phyloP scores from a whole-genome alignment of 2,888 invertebrate genomes.

The Hypselothyrea guttata region DNA sequence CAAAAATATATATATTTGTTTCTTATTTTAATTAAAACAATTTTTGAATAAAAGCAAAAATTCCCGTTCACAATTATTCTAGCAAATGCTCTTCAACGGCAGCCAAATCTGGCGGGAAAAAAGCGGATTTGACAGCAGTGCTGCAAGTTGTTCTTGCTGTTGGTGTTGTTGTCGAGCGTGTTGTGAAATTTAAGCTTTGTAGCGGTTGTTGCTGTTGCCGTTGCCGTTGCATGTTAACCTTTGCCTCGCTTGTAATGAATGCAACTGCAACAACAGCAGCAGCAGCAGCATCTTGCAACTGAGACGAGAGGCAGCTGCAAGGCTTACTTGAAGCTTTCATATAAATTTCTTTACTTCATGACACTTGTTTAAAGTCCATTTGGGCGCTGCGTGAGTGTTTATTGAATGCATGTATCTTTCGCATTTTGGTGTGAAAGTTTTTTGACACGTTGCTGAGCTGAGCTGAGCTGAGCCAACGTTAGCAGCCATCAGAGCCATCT shows the following conservation, averaged over 20 bases:
- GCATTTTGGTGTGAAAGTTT: constrained; percentile 46
- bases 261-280: constrained; percentile 51
- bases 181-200: constrained; percentile 76
- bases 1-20: too few species aligned
- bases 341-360: constrained; percentile 72
- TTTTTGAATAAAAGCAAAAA: too few species aligned
- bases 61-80: too few species aligned
- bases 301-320: constrained; percentile 39
- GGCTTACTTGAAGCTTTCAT: constrained; percentile 73
- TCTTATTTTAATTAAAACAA: too few species aligned
- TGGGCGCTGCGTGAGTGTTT: constrained; percentile 72
- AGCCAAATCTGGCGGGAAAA: too few species aligned
- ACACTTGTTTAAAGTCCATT: constrained; percentile 77
- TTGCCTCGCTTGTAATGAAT: constrained; percentile 75
- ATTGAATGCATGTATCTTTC: constrained; percentile 58
- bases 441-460: constrained; percentile 17
- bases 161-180: constrained; percentile 62
- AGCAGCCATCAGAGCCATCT: background rate
- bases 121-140: too few species aligned
- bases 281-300: background rate
- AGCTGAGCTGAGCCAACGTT: background rate
- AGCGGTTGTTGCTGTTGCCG: constrained; percentile 62
- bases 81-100: too few species aligned
- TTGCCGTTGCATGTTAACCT: constrained; percentile 72
- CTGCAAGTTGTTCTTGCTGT: constrained; percentile 37